phyloP scores from a whole-genome alignment of 2,797 vertebrate genomes.

The Acanthurus leucopareius region DNA sequence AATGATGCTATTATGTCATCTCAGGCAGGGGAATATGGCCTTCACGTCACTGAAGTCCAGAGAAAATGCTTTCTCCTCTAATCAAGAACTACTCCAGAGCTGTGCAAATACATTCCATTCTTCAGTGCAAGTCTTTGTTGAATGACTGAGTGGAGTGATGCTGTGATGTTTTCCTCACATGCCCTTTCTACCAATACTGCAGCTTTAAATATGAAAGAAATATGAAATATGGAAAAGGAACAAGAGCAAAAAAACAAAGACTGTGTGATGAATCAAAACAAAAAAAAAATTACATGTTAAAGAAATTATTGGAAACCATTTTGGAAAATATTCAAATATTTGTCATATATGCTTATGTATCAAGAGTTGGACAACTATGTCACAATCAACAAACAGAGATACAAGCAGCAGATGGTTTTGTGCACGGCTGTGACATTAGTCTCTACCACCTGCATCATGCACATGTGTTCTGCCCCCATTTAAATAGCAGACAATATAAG shows the following conservation, averaged over 20 bases:
- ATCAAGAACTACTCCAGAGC: slow-evolving; percentile 36
- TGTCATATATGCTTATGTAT: no score
- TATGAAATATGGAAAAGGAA: not conserved
- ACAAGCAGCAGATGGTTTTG: no score
- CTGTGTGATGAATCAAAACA: not conserved
- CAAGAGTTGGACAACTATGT: no score
- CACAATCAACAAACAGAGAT: no score
- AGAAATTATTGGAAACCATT: not conserved
- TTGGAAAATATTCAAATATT: no score
- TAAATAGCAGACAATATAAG: no score
- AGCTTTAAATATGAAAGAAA: slow-evolving; percentile 9
- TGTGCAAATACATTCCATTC: slow-evolving; percentile 6
- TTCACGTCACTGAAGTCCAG: slow-evolving; percentile 9
- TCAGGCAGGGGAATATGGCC: slow-evolving; percentile 31
- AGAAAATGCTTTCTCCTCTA: slow-evolving; percentile 24
- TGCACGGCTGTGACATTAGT: no score
- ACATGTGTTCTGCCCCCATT: no score
- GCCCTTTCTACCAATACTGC: not conserved
- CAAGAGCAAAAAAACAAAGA: not conserved
- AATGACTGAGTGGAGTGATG: slow-evolving; percentile 8
- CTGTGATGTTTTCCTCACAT: not conserved
- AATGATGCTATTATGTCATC: slow-evolving; percentile 66
- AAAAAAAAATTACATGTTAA: not conserved
- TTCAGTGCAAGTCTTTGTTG: not conserved
- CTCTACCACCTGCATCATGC: no score